Percentiles rank a stretch among this genome's conserved stretches.
phyloP scores from a whole-genome alignment of 2,888 invertebrate genomes.

The Watsonalla binaria region DNA sequence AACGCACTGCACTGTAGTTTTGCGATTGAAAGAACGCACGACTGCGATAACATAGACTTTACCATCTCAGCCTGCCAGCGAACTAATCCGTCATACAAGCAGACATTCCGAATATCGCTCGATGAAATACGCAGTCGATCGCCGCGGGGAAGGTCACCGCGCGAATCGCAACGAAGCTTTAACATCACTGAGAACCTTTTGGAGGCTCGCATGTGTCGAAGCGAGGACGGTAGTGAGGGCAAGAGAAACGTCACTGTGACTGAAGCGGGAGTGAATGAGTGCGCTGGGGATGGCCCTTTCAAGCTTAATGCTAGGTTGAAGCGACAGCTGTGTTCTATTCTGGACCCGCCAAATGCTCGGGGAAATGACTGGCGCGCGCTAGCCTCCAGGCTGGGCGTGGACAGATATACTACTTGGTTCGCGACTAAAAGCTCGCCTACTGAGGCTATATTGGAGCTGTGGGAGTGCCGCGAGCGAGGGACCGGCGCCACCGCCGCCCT shows the following conservation, averaged over 20 bases:
- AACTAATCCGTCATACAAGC: constrained; percentile 72
- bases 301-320: constrained; percentile 79
- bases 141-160: constrained; percentile 68
- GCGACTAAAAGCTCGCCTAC: constrained; percentile 98
- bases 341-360: constrained; percentile 94
- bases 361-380: constrained; percentile 98
- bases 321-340: constrained; percentile 78
- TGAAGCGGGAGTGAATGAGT: constrained; percentile 80
- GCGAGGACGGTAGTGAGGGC: constrained; percentile 69
- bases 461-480: constrained; percentile 95
- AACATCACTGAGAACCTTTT: constrained; percentile 72
- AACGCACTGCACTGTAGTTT: constrained; percentile 95
- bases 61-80: constrained; percentile 68
- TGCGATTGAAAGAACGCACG: constrained; percentile 85
- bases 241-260: constrained; percentile 78
- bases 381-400: constrained; percentile 94
- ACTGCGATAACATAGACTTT: constrained; percentile 71
- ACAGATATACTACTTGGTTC: constrained; percentile 98
- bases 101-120: constrained; percentile 70
- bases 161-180: constrained; percentile 69
- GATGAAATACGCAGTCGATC: constrained; percentile 69
- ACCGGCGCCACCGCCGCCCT: constrained; percentile 89
- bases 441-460: constrained; percentile 95
- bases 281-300: constrained; percentile 79
- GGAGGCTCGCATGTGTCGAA: constrained; percentile 68